Conservation (phyloP, 2,888 invertebrate genomes). For the Heliconius erato region DNA sequence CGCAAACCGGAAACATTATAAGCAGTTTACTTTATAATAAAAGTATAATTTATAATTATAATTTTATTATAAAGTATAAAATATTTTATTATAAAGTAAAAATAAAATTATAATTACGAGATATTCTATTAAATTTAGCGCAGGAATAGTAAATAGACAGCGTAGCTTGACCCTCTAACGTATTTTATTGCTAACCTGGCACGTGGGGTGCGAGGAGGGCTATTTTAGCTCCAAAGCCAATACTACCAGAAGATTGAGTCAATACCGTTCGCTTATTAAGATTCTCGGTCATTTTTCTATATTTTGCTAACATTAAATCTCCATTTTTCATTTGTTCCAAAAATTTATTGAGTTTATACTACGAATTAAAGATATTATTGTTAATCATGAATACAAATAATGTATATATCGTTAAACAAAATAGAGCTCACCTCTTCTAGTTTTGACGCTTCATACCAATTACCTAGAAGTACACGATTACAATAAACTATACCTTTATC, state of each 20-base stretch:
- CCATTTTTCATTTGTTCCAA: constrained; percentile 80
- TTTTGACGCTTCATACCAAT: constrained; percentile 80
- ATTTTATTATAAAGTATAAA: too few species aligned
- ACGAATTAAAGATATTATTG: constrained; percentile 43
- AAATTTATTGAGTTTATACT: constrained; percentile 76
- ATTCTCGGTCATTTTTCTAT: constrained; percentile 76
- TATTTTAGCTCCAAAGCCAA: constrained; percentile 73
- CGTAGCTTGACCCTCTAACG: constrained; percentile 34
- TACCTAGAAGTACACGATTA: constrained; percentile 76
- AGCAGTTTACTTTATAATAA: too few species aligned
- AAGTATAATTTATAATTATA: too few species aligned
- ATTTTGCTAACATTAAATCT: constrained; percentile 76
- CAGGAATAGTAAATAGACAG: constrained; percentile 42
- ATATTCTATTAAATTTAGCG: constrained; percentile 27
- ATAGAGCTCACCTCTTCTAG: constrained; percentile 72
- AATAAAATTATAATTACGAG: neutral
- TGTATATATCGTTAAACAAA: neutral
- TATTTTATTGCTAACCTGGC: constrained; percentile 62
- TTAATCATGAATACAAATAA: neutral
- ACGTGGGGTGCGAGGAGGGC: constrained; percentile 75
- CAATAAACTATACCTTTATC: constrained; percentile 78
- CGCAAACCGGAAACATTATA: too few species aligned
- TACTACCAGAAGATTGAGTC: constrained; percentile 72
- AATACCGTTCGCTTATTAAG: constrained; percentile 68
- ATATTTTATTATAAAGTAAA: too few species aligned